Conservation (phyloP, 1,140 invertebrate genomes). For the Lordiphosa mommai region DNA sequence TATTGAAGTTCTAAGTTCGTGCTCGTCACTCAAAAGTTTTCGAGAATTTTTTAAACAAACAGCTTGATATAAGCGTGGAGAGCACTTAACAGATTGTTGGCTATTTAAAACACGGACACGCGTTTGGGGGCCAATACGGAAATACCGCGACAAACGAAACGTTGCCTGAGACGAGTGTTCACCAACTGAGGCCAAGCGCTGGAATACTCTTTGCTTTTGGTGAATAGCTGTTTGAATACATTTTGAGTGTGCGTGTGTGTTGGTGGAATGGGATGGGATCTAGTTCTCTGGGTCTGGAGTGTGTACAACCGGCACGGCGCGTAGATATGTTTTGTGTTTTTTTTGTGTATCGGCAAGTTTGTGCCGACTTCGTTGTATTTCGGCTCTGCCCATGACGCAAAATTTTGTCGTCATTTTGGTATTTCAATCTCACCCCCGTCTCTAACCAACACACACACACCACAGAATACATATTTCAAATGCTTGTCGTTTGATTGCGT, state of each 20-base stretch:
- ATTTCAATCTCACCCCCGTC: background rate
- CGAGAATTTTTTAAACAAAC: conserved; percentile 28
- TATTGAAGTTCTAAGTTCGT: conserved; percentile 18
- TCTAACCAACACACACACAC: background rate
- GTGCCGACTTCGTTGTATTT: background rate
- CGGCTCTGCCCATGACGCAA: conserved; percentile 1
- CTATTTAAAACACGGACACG: conserved; percentile 15
- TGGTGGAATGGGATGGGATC: conserved; percentile 30
- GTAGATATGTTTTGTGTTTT: conserved; percentile 25
- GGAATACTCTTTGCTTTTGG: conserved; percentile 45
- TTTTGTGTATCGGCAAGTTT: conserved; percentile 32
- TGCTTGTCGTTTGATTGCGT: conserved; percentile 38
- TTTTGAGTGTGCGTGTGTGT: conserved; percentile 14
- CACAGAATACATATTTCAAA: conserved; percentile 22
- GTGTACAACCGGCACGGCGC: conserved; percentile 19
- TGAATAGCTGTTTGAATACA: conserved; percentile 4
- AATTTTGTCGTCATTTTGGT: conserved; percentile 14
- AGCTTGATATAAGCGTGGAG: conserved; percentile 7
- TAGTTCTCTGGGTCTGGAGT: conserved; percentile 23
- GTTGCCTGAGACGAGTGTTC: conserved; percentile 51
- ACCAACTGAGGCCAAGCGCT: conserved; percentile 57
- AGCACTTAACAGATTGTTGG: conserved; percentile 7
- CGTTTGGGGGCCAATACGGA: background rate
- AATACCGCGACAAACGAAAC: conserved; percentile 42
- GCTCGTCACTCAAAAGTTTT: conserved; percentile 8